Percentiles rank a stretch among this genome's conserved stretches.
These are phyloP conservation scores for Vulpes vulpes DNA, from an alignment of 2,113 vertebrate genomes.

Conservation along the genomic window DNA sequence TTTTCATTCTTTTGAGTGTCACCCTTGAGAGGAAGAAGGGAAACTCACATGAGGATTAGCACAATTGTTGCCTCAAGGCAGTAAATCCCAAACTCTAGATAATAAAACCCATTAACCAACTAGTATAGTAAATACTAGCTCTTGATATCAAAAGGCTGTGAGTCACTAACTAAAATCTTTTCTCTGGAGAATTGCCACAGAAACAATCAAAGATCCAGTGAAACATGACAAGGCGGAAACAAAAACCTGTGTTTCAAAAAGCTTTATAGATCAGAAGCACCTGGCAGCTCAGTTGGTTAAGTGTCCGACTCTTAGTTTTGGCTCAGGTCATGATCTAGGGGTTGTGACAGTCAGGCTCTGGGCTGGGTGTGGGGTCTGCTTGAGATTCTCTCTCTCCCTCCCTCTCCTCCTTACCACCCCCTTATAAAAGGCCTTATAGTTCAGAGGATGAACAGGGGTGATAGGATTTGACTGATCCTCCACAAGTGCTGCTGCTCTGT, in stretches of 20 bases:
- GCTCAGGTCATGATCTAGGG: neutral
- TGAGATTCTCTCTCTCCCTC: neutral
- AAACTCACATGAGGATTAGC: slow-evolving; percentile 40
- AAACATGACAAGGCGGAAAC: slow-evolving; percentile 36
- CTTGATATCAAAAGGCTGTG: slow-evolving; percentile 30
- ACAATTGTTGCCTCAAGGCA: slow-evolving; percentile 20
- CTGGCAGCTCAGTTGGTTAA: neutral
- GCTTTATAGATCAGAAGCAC: neutral
- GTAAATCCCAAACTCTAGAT: slow-evolving; percentile 35
- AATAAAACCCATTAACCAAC: slow-evolving; percentile 50
- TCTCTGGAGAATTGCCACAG: slow-evolving; percentile 13
- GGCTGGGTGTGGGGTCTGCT: neutral
- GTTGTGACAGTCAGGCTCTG: neutral
- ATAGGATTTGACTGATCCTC: slow-evolving; percentile 36
- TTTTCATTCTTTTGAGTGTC: slow-evolving; percentile 38
- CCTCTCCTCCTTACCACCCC: neutral
- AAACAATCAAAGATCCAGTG: slow-evolving; percentile 56
- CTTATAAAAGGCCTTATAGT: neutral
- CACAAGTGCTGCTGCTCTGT: neutral
- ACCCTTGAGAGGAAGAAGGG: slow-evolving; percentile 13
- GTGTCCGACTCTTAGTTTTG: neutral
- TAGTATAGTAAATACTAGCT: slow-evolving; percentile 41
- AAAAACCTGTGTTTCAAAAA: slow-evolving; percentile 62
- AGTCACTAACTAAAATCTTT: neutral
- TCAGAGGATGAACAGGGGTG: neutral